Evolutionary conservation across 2,797 vertebrate species (phyloP).

Genomic region (Myotis myotis): DNA sequence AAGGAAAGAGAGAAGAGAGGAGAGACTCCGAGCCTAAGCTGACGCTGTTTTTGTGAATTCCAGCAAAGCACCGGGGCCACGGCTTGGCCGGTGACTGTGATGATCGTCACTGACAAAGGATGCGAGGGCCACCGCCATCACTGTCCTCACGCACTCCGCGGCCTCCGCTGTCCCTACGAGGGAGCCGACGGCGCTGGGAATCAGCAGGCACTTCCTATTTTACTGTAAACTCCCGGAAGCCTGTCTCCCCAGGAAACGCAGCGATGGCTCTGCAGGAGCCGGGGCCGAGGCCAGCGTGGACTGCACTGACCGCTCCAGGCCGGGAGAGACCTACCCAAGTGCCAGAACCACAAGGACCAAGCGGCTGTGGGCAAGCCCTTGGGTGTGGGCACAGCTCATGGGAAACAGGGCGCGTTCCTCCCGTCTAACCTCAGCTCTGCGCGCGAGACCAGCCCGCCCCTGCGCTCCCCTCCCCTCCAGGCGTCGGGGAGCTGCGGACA

Average conservation of each 20-base stretch:
- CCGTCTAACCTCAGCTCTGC: background rate
- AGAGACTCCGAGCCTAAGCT: background rate
- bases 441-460: background rate
- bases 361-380: background rate
- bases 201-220: background rate
- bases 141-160: background rate
- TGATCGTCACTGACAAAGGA: background rate
- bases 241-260: background rate
- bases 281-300: accelerated
- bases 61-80: background rate
- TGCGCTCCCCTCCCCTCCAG: background rate
- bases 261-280: background rate
- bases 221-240: background rate
- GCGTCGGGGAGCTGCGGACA: background rate
- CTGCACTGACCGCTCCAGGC: background rate
- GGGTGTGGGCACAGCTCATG: background rate
- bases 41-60: background rate
- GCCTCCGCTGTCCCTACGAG: background rate
- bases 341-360: background rate
- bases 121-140: background rate
- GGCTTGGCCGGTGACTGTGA: no score
- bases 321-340: accelerated
- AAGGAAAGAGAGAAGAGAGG: background rate
- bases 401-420: background rate
- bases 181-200: background rate